phyloP scores from a whole-genome alignment of 2,888 invertebrate species.

The Cerastoderma edule region DNA sequence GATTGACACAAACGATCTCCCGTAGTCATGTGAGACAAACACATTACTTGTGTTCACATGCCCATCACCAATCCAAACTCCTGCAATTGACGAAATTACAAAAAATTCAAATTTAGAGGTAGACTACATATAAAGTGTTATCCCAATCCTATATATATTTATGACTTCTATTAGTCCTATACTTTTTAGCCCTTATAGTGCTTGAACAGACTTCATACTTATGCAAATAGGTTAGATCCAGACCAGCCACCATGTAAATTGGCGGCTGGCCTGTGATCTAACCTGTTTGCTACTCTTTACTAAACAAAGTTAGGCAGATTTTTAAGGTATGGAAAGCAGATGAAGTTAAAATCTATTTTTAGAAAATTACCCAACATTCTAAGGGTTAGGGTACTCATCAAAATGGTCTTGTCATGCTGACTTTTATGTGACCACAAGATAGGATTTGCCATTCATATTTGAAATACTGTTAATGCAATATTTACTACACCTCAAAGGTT shows the following conservation, averaged over 20 bases:
- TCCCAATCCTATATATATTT: background rate
- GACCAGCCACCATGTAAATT: background rate
- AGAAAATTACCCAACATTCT: too few relatives aligned
- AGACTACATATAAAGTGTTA: background rate
- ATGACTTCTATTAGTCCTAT: background rate
- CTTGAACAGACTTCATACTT: background rate
- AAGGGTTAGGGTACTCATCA: too few relatives aligned
- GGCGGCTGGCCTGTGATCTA: background rate
- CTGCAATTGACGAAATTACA: background rate
- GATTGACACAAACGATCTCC: conserved; percentile 90
- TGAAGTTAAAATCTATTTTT: too few relatives aligned
- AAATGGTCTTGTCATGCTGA: too few relatives aligned
- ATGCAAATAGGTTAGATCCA: background rate
- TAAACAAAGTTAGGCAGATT: too few relatives aligned
- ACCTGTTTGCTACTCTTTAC: too few relatives aligned
- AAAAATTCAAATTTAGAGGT: background rate
- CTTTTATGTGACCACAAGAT: too few relatives aligned
- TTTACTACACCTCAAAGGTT: too few relatives aligned
- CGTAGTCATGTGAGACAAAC: conserved; percentile 94
- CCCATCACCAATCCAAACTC: background rate
- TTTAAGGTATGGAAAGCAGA: too few relatives aligned
- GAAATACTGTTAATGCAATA: too few relatives aligned
- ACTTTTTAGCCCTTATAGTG: background rate
- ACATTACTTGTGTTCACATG: conserved; percentile 86
- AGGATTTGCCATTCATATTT: too few relatives aligned